Base-by-base conservation (phyloP, 1,140 invertebrate genomes). In the Heliconius congener region DNA sequence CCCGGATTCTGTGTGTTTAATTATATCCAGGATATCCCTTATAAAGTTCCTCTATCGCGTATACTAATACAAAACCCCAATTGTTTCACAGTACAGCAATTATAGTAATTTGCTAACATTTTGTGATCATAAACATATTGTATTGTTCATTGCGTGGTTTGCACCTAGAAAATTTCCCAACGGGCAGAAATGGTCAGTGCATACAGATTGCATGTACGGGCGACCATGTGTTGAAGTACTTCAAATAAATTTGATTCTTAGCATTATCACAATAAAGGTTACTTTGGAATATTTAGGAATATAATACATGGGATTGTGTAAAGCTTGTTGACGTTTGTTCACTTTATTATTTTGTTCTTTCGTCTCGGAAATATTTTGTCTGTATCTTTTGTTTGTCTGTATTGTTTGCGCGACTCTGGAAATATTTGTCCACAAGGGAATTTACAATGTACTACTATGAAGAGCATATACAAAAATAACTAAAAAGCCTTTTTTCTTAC, bases 161-260 rank as follows among this genome's bases (percentile, higher is more conserved):
- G 72, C 74, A 81, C 71, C 76, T 81, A 81, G 72, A 34, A 77
- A 81, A 81, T 81, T 81, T 81, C 80, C 80, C 79, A 73, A 46
- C 75, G 79, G 79, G 39, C 71, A 18, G 13, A 16, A 72, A 71
- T 77, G 79, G 75, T 73, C 79, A 30, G n/a, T 77, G 72, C 60
- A 76, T 81, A 81, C 76, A 81, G 60, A 81, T 77, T 81, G 71
- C 66, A 71, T 71, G n/a, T 60, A 23, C 34, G 60, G 39, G 16
- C 27, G 19, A 50, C 39, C 23, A 71, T 16, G 13, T 19, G 4
- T 34, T 3, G 16, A 66, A 30, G 13, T 66, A 30, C 13, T 30
- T 27, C 27, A 66, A 66, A 66, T 13, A 5, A 66, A 5, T 66
- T 13, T 66, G 23, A 66, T 27, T 66, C 60, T 27, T 66, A 27